Conservation (phyloP, 2,113 vertebrate species). For the Sterrhoptilus dennistouni region DNA sequence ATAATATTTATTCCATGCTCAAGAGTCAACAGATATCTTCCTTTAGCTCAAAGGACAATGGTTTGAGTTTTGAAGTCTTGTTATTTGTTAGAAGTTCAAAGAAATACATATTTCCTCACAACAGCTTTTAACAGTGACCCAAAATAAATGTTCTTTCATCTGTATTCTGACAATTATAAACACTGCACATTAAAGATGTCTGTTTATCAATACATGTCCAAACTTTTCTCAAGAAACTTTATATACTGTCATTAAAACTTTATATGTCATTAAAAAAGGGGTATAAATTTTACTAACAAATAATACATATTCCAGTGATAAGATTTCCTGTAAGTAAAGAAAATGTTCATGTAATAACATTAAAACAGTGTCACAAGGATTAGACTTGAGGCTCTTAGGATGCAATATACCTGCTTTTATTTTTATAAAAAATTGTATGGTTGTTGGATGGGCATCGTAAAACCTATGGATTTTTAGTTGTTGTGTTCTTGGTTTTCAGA, state of each 20-base stretch:
- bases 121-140: background rate
- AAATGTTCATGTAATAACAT: background rate
- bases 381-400: background rate
- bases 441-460: background rate
- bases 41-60: conserved; percentile 41
- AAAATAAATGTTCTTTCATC: conserved; percentile 49
- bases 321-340: background rate
- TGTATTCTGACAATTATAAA: background rate
- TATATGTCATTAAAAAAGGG: no score
- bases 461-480: background rate
- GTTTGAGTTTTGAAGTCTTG: background rate
- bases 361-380: background rate
- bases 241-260: background rate
- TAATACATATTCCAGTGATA: background rate
- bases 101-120: conserved; percentile 34
- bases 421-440: background rate
- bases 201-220: background rate
- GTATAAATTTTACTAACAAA: background rate
- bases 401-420: background rate
- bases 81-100: conserved; percentile 47
- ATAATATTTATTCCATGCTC: conserved; percentile 17
- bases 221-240: background rate
- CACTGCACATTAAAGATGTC: background rate
- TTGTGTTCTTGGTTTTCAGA: background rate
- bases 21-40: conserved; percentile 30